Evolutionary conservation across 2,797 vertebrate genomes (phyloP).

Genomic region (Clarias pachynema): DNA sequence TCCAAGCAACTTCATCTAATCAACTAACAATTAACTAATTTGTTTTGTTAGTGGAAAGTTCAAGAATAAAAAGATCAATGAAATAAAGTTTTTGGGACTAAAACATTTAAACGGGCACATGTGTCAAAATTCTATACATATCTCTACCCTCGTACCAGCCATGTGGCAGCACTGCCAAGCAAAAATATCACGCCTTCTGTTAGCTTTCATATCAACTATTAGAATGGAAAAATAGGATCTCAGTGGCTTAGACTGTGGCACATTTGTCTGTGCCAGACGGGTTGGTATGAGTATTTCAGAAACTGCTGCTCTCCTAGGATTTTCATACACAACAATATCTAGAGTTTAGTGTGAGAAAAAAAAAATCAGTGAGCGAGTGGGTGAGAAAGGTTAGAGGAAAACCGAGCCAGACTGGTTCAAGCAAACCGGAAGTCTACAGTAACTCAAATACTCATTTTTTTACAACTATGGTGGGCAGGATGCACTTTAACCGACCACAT

Average conservation of each 20-base stretch:
- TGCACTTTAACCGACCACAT: background rate
- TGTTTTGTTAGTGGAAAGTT: background rate
- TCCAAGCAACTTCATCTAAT: background rate
- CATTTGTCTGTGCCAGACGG: background rate
- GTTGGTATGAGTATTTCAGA: background rate
- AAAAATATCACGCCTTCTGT: background rate
- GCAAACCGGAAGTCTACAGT: background rate
- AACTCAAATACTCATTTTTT: background rate
- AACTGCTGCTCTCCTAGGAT: background rate
- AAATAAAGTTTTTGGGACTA: background rate
- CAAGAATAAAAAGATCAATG: background rate
- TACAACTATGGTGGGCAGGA: background rate
- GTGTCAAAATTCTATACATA: background rate
- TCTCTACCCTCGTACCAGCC: background rate
- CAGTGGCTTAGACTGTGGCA: background rate
- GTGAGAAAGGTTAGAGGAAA: background rate
- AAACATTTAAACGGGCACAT: background rate
- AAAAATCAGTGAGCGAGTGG: background rate
- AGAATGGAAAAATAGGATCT: background rate
- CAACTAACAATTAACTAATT: background rate
- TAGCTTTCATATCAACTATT: background rate
- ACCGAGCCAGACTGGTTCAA: background rate
- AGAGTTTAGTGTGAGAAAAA: background rate
- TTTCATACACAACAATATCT: background rate
- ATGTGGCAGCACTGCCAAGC: constrained; percentile 1